These are phyloP conservation scores for Orthonyx spaldingii DNA, from an alignment of 2,113 vertebrate genomes.

Conservation along the genomic window DNA sequence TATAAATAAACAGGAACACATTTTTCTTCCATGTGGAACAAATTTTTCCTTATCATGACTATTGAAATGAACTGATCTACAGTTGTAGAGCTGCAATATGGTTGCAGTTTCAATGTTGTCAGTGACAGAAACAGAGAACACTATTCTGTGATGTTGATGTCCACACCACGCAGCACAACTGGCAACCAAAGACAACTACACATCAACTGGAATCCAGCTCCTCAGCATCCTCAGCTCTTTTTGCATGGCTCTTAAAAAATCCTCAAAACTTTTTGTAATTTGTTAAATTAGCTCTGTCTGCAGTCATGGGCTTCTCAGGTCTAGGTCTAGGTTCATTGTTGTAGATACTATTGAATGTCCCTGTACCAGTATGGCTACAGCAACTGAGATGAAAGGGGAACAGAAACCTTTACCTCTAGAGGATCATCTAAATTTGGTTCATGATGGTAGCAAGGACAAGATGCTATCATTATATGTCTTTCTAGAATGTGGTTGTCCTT, in stretches of 20 bases:
- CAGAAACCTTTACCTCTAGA: not conserved
- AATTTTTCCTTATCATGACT: not conserved
- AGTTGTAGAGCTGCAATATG: not conserved
- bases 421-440: not conserved
- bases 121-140: not conserved
- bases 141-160: not conserved
- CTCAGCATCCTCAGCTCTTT: not conserved
- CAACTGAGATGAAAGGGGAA: not conserved
- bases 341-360: not conserved
- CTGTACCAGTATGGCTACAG: not conserved
- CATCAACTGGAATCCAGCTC: not conserved
- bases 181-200: not conserved
- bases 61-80: not conserved
- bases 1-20: not conserved
- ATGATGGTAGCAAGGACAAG: not conserved
- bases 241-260: not conserved
- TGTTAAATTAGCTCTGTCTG: not conserved
- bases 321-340: not conserved
- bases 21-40: not conserved
- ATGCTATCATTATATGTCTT: not conserved
- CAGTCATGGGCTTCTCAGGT: not conserved
- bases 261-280: not conserved
- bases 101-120: not conserved
- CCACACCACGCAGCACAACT: not conserved
- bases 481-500: not conserved